Percentiles rank a stretch among this genome's conserved stretches.
These are phyloP conservation scores for Gadopsis marmoratus DNA, from an alignment of 2,797 vertebrate species.

Conservation along the genomic window DNA sequence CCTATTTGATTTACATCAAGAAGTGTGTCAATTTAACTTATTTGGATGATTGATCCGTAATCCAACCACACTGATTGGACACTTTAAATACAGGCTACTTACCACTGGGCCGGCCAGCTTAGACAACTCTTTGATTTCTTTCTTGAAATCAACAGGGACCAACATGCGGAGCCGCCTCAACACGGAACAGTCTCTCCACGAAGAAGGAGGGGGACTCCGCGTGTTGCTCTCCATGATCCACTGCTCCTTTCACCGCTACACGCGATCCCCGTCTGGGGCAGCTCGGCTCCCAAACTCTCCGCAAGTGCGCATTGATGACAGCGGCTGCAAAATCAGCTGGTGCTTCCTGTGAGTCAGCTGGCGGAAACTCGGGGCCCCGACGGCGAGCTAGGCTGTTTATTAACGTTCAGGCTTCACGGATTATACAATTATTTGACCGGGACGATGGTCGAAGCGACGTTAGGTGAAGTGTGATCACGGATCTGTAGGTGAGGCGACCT, in stretches of 20 bases:
- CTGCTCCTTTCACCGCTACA: background rate
- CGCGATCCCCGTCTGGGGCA: too few relatives aligned
- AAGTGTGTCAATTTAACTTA: background rate
- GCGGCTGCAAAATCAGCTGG: background rate
- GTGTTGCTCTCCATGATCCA: conserved; percentile 40
- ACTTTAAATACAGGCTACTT: conserved; percentile 39
- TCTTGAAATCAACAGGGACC: conserved; percentile 67
- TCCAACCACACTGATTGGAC: background rate
- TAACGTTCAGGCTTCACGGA: too few relatives aligned
- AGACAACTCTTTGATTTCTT: conserved; percentile 67
- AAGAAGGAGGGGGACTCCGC: background rate
- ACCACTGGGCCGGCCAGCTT: conserved; percentile 80
- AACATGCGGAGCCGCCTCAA: conserved; percentile 31
- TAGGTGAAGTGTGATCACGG: too few relatives aligned
- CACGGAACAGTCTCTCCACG: background rate
- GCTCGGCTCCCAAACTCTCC: too few relatives aligned
- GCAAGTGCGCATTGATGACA: background rate
- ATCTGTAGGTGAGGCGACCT: too few relatives aligned
- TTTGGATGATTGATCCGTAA: background rate
- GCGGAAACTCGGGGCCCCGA: too few relatives aligned
- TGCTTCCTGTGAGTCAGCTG: background rate
- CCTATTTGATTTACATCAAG: background rate
- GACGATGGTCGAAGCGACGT: too few relatives aligned
- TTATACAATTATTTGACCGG: too few relatives aligned
- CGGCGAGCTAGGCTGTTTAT: too few relatives aligned